phyloP scores from a whole-genome alignment of 1,140 invertebrate genomes.

The Drosophila persimilis region DNA sequence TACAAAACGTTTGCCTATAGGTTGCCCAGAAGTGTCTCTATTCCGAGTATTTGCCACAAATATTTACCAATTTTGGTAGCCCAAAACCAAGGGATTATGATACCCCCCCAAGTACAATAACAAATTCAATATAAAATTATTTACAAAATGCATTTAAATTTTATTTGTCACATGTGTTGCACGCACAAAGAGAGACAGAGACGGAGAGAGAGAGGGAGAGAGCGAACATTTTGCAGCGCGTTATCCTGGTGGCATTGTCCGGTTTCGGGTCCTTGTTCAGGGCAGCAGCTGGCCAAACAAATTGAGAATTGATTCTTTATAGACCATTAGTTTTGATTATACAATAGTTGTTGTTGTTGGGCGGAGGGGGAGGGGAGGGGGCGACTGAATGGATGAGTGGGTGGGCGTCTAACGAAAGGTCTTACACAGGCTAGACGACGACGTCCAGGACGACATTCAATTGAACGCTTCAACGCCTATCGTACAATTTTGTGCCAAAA shows the following conservation, averaged over 20 bases:
- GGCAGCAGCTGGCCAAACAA: conserved; percentile 79
- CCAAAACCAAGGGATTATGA: not conserved
- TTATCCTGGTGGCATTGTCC: conserved; percentile 32
- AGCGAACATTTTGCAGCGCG: conserved; percentile 32
- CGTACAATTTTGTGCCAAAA: conserved; percentile 78
- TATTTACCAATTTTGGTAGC: not conserved
- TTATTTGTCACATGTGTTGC: conserved; percentile 71
- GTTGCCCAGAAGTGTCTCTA: too few species aligned
- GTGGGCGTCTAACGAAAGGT: conserved; percentile 28
- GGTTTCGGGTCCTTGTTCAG: conserved; percentile 28
- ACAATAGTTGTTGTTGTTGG: conserved; percentile 59
- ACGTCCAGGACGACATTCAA: conserved; percentile 65
- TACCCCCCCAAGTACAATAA: conserved; percentile 23
- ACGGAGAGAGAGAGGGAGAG: not conserved
- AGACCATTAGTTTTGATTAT: conserved; percentile 83
- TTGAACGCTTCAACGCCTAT: conserved; percentile 81
- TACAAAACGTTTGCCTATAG: too few species aligned
- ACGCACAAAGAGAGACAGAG: conserved; percentile 26
- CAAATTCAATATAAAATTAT: conserved; percentile 45
- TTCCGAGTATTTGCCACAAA: too few species aligned
- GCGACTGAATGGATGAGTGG: not conserved
- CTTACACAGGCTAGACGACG: conserved; percentile 17
- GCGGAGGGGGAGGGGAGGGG: not conserved
- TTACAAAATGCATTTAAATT: conserved; percentile 73
- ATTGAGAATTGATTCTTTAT: conserved; percentile 83